phyloP scores from a whole-genome alignment of 2,888 invertebrate species.

The Troides aeacus region DNA sequence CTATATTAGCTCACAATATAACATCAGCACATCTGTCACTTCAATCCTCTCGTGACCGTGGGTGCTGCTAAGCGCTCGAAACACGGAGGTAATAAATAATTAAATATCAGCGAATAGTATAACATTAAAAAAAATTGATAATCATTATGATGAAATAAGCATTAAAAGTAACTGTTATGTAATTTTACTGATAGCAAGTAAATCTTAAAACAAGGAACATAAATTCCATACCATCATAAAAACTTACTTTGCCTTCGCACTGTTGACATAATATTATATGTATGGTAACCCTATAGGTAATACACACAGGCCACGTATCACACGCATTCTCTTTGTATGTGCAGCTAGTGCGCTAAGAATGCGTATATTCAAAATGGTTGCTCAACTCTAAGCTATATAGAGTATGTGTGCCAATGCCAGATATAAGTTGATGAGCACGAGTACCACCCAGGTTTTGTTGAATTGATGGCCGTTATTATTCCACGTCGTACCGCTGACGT shows the following conservation, averaged over 20 bases:
- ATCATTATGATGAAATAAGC: too few relatives aligned
- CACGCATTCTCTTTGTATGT: slow-evolving; percentile 63
- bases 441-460: slow-evolving; percentile 9
- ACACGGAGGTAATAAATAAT: background rate
- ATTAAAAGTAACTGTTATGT: background rate
- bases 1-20: too few relatives aligned
- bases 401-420: slow-evolving; percentile 27
- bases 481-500: slow-evolving; percentile 4
- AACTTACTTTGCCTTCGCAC: background rate
- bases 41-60: too few relatives aligned
- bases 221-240: background rate
- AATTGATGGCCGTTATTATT: slow-evolving; percentile 21
- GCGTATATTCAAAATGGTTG: slow-evolving; percentile 44
- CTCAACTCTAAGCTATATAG: slow-evolving; percentile 34
- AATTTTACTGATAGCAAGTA: background rate
- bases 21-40: too few relatives aligned
- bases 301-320: slow-evolving; percentile 53
- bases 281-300: slow-evolving; percentile 47
- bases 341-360: slow-evolving; percentile 58
- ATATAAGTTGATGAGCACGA: slow-evolving; percentile 15
- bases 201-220: background rate
- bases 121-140: too few relatives aligned
- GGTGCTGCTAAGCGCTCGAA: too few relatives aligned
- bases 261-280: background rate
- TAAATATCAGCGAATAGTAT: background rate